Conservation (phyloP, 2,113 vertebrate genomes). For the Clarias gariepinus region DNA sequence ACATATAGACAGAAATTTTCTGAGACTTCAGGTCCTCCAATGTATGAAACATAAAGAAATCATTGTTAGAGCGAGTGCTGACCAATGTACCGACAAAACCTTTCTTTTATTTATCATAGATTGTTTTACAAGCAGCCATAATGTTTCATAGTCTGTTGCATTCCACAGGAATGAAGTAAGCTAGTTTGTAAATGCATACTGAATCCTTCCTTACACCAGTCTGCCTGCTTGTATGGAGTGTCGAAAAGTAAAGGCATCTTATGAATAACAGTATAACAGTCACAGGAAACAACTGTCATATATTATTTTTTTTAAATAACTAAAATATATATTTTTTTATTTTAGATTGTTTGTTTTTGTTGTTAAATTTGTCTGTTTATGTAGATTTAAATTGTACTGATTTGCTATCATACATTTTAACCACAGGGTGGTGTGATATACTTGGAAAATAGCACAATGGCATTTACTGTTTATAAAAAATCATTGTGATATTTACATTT, state of each 20-base stretch:
- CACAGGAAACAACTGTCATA: background rate
- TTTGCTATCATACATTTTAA: background rate
- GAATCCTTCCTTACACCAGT: background rate
- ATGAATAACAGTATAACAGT: background rate
- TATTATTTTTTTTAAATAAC: too few species aligned
- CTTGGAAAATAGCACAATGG: background rate
- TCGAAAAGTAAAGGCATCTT: background rate
- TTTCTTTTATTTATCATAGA: background rate
- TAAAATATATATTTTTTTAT: too few species aligned
- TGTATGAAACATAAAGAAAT: too few species aligned
- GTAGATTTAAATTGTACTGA: background rate
- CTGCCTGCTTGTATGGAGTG: background rate
- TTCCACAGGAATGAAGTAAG: background rate
- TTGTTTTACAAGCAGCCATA: background rate
- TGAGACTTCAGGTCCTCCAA: too few species aligned
- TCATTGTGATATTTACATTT: background rate
- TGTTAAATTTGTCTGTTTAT: background rate
- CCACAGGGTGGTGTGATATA: slow-evolving; percentile 29
- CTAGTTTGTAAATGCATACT: background rate
- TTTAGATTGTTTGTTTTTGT: background rate
- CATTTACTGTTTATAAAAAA: background rate
- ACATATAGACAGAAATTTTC: too few species aligned
- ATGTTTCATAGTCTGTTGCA: background rate
- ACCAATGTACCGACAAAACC: too few species aligned
- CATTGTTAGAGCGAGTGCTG: too few species aligned